Evolutionary conservation across 2,888 invertebrate species (phyloP), one percentile per base, ranked within the genome.

Genomic region (Neoscelio sp.): DNA sequence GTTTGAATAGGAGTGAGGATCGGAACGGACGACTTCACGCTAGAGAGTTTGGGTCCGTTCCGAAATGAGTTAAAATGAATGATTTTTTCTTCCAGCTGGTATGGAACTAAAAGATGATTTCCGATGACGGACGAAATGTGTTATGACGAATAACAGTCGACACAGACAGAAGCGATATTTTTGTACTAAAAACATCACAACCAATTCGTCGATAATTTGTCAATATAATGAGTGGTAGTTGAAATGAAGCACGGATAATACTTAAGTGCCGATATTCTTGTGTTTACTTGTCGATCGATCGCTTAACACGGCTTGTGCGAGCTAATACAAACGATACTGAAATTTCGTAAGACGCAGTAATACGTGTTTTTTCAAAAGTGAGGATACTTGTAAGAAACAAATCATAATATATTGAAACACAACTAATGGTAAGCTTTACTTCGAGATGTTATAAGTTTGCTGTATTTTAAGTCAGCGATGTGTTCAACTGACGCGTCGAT

Each of bases 11-110:
- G 97, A 83, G 93, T 97, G 87, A 93, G 95, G 81, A 96, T 97
- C 91, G 96, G 96, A 86, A 96, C 96, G 89, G 98, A 98, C 91
- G 98, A 98, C 92, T 98, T 98, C 92, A 96, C 96, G 84, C 92
- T 98, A 91, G 98, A 97, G 90, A 97, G 97, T 91, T 93, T 98
- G 90, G 98, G 98, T 92, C 98, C 98, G 76, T 92, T 98, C 86
- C 94, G 95, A 91, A 96, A 96, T 83, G 92, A 85, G 79, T 76
- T 76, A 60, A 64, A 67, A 58, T 58, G 12, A 60, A 60, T 62
- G 38, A n/a, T n/a, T n/a, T 18, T 62, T 40, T 60, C 42, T 82
- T 74, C 58, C 73, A 80, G 65, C 64, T 56, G 75, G 68, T 48
- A 74, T 68, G 76, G 75, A 82, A 77, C 75, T 62, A 42, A 40